phyloP scores from a whole-genome alignment of 2,797 vertebrate species.

The Scleropages formosus region DNA sequence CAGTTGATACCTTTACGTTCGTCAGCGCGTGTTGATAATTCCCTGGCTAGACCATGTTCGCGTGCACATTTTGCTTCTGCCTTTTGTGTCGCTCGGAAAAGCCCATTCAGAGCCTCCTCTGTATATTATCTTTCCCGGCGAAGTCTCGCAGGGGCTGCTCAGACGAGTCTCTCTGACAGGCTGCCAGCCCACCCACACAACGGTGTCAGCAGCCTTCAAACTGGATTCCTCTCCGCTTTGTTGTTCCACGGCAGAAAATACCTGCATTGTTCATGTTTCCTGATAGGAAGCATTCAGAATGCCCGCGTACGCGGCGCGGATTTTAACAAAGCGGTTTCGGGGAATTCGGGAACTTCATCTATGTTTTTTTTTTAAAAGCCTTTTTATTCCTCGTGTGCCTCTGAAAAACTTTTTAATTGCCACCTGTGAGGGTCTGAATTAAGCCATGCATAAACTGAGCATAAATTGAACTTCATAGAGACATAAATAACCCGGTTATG shows the following conservation, averaged over 20 bases:
- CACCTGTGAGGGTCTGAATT: background rate
- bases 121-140: background rate
- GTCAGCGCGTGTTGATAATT: background rate
- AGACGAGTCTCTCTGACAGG: constrained; percentile 18
- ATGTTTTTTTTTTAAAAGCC: background rate
- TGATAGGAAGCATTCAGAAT: constrained; percentile 1
- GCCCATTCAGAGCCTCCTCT: background rate
- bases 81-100: background rate
- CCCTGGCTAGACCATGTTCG: background rate
- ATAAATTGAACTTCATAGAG: background rate
- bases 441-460: background rate
- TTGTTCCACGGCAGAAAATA: background rate
- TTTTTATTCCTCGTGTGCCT: background rate
- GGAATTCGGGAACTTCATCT: too few relatives aligned
- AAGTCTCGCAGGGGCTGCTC: constrained; percentile 8
- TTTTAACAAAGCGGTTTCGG: background rate
- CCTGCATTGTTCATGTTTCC: constrained; percentile 5
- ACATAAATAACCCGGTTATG: constrained; percentile 1
- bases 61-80: background rate
- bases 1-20: constrained; percentile 9
- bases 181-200: constrained; percentile 5
- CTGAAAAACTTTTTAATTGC: constrained; percentile 10
- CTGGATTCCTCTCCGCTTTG: constrained; percentile 17
- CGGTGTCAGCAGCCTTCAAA: background rate
- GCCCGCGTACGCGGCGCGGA: background rate